Conservation (phyloP, 2,113 vertebrate genomes). For the Myrmophylax atrothorax region DNA sequence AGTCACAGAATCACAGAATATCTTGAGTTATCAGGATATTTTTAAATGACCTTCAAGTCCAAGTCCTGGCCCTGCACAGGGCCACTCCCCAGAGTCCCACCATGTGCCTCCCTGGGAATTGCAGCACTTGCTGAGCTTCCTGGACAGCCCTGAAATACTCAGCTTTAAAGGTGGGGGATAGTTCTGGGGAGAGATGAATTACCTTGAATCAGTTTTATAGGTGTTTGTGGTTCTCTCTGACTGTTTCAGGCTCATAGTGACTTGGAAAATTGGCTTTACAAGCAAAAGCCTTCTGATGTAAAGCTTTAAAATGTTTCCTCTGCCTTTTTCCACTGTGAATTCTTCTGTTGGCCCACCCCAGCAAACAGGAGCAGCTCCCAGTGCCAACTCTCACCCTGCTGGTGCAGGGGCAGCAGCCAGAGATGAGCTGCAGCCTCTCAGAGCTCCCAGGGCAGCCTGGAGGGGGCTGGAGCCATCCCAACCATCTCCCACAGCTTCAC, state of each 20-base stretch:
- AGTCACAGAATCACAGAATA: neutral
- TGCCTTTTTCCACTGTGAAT: neutral
- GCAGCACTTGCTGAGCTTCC: neutral
- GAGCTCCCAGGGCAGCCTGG: neutral
- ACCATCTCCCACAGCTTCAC: neutral
- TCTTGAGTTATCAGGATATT: too few species aligned
- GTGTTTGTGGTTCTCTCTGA: neutral
- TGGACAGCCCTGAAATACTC: neutral
- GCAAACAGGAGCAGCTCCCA: fast-evolving
- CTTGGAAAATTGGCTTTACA: neutral
- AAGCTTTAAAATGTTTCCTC: neutral
- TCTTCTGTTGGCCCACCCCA: neutral
- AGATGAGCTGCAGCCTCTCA: neutral
- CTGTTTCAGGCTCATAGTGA: neutral
- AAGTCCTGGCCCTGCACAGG: too few species aligned
- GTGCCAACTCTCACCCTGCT: neutral
- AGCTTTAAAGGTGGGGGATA: neutral
- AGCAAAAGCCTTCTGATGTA: neutral
- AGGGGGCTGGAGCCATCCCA: neutral
- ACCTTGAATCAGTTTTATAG: neutral
- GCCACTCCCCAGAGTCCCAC: too few species aligned
- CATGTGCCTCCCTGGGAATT: neutral
- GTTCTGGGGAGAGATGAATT: neutral
- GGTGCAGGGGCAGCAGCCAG: neutral
- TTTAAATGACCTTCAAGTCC: too few species aligned